Evolutionary conservation across 2,797 vertebrate species (phyloP).

Genomic region (Chaenodraco wilsoni): DNA sequence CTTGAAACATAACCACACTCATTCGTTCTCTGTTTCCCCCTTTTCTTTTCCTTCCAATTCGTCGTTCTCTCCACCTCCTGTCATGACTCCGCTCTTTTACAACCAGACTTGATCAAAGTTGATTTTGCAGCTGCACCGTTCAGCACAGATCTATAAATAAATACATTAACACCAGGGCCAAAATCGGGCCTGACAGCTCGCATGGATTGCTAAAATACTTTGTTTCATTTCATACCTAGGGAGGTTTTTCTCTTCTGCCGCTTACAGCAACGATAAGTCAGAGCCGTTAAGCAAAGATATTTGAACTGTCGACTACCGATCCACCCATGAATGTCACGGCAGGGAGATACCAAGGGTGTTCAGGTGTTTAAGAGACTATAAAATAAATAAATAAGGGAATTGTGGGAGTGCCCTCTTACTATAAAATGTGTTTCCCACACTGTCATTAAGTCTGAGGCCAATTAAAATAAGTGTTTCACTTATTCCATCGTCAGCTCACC

Average conservation of each 20-base stretch:
- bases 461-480: background rate
- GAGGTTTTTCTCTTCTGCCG: conserved; percentile 29
- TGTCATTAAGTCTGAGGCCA: background rate
- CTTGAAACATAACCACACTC: conserved; percentile 78
- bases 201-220: conserved; percentile 38
- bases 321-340: background rate
- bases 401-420: background rate
- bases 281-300: background rate
- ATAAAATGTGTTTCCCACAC: conserved; percentile 7
- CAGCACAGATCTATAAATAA: conserved; percentile 71
- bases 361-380: background rate
- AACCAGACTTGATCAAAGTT: conserved; percentile 73
- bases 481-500: background rate
- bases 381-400: background rate
- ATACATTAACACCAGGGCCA: conserved; percentile 68
- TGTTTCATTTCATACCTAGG: conserved; percentile 30
- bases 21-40: conserved; percentile 52
- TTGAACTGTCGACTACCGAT: background rate
- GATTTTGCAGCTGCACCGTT: conserved; percentile 74
- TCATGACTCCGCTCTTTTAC: conserved; percentile 62
- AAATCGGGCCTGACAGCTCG: conserved; percentile 50
- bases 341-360: background rate
- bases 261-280: conserved; percentile 21
- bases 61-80: conserved; percentile 61
- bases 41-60: conserved; percentile 48